Evolutionary conservation across 2,113 vertebrate species (phyloP).

Genomic region (Arenaria interpres): DNA sequence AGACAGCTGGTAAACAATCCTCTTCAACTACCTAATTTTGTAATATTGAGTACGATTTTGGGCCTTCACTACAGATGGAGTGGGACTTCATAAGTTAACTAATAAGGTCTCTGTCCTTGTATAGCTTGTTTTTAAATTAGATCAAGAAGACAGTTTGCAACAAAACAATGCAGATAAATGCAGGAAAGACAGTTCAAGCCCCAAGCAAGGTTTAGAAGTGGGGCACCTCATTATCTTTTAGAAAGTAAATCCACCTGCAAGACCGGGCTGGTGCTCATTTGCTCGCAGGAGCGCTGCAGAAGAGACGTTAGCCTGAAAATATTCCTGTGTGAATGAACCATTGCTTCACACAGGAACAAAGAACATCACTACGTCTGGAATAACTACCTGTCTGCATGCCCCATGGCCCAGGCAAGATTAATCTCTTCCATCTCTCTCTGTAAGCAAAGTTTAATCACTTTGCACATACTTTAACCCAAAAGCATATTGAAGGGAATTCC

Average conservation of each 20-base stretch:
- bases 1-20: background rate
- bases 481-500: background rate
- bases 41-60: background rate
- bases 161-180: background rate
- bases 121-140: background rate
- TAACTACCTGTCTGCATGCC: background rate
- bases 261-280: background rate
- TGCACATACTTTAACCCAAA: background rate
- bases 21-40: background rate
- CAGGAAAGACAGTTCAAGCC: background rate
- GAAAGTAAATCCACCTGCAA: background rate
- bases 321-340: background rate
- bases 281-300: rapidly evolving
- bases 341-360: background rate
- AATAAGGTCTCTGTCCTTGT: background rate
- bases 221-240: background rate
- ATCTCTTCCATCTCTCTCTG: background rate
- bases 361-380: background rate
- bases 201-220: constrained; percentile 3
- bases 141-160: background rate
- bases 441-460: background rate
- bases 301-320: background rate
- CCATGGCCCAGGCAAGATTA: background rate
- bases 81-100: background rate
- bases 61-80: background rate